Percentiles rank a stretch among this genome's conserved stretches.
Evolutionary conservation across 2,888 invertebrate species (phyloP).

Genomic region (Tolmerus cingulatus): DNA sequence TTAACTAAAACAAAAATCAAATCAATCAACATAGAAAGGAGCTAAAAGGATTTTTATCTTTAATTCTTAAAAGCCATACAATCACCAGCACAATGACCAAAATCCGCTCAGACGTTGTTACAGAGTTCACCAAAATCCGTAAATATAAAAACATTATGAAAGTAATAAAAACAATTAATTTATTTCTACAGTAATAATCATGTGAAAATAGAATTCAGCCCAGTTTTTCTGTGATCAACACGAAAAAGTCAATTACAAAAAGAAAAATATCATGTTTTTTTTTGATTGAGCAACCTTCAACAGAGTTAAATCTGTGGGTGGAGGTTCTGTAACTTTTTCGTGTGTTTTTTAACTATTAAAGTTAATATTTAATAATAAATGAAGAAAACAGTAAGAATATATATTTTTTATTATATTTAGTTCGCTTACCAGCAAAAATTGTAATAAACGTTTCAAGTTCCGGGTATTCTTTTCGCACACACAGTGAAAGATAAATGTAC

Average conservation of each 20-base stretch:
- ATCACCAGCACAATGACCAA: background rate
- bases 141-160: conserved; percentile 2
- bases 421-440: conserved; percentile 17
- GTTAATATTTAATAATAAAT: conserved; percentile 17
- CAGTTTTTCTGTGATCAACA: conserved; percentile 46
- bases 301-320: background rate
- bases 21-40: background rate
- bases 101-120: conserved; percentile 18
- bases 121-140: background rate
- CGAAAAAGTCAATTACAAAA: conserved; percentile 13
- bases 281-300: background rate
- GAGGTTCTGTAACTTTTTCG: conserved; percentile 17
- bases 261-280: background rate
- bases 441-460: conserved; percentile 16
- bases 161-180: conserved; percentile 35
- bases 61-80: background rate
- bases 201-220: conserved; percentile 43
- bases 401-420: conserved; percentile 34
- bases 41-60: background rate
- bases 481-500: background rate
- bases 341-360: conserved; percentile 18
- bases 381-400: conserved; percentile 26
- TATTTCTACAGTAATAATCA: conserved; percentile 35
- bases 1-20: background rate
- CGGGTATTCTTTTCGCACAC: conserved; percentile 21